phyloP scores from a whole-genome alignment of 2,113 vertebrate species.

The Apistogramma diplotaenia region DNA sequence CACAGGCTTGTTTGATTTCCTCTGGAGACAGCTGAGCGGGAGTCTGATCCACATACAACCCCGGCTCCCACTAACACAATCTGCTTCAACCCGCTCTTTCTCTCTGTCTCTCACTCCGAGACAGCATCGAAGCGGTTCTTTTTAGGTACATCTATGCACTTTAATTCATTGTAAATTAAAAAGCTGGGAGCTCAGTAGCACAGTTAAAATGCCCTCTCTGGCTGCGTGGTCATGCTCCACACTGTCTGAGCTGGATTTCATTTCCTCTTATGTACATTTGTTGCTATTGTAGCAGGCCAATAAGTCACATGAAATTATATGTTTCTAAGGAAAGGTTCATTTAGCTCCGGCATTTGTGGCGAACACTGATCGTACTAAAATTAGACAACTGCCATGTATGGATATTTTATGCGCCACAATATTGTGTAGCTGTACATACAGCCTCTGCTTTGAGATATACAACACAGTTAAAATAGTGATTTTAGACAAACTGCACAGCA shows the following conservation, averaged over 20 bases:
- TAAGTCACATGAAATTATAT: constrained; percentile 60
- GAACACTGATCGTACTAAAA: constrained; percentile 41
- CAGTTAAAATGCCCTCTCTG: constrained; percentile 65
- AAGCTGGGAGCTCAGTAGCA: constrained; percentile 64
- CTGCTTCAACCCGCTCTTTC: constrained; percentile 50
- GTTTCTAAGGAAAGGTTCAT: constrained; percentile 51
- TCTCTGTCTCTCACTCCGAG: constrained; percentile 55
- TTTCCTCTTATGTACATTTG: constrained; percentile 65
- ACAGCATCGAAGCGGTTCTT: constrained; percentile 45
- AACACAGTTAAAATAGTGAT: constrained; percentile 29
- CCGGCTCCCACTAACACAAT: constrained; percentile 69
- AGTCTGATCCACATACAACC: constrained; percentile 66
- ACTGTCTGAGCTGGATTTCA: constrained; percentile 63
- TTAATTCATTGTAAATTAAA: constrained; percentile 77
- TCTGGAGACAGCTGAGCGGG: constrained; percentile 71
- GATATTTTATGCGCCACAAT: constrained; percentile 48
- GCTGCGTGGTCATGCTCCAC: constrained; percentile 55
- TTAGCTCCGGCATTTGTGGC: constrained; percentile 33
- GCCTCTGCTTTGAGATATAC: constrained; percentile 1
- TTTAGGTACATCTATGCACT: constrained; percentile 65
- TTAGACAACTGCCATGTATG: constrained; percentile 36
- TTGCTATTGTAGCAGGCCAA: constrained; percentile 52
- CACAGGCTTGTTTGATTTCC: constrained; percentile 72
- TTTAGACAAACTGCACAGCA: constrained; percentile 10
- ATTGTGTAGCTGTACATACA: constrained; percentile 26